These are phyloP conservation scores for Centruroides sculpturatus DNA, from an alignment of 1,140 invertebrate species.

Conservation along the genomic window DNA sequence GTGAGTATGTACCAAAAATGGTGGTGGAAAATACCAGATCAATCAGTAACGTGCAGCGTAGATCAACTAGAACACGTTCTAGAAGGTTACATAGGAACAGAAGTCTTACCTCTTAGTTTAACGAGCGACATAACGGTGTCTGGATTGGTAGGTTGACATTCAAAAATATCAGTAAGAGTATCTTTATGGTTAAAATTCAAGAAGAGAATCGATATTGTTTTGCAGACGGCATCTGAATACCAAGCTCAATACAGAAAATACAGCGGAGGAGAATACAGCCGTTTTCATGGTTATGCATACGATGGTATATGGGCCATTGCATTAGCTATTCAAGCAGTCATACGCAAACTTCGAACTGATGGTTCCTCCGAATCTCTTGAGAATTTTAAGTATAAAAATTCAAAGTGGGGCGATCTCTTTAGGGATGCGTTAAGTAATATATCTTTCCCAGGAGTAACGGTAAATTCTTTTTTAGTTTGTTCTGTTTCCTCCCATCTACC, in stretches of 20 bases:
- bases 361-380: conserved; percentile 28
- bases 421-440: conserved; percentile 75
- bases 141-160: conserved; percentile 57
- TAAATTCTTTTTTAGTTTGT: conserved; percentile 33
- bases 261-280: conserved; percentile 66
- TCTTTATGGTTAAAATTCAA: too few species aligned
- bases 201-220: conserved; percentile 2
- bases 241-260: conserved; percentile 62
- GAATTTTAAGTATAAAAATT: conserved; percentile 68
- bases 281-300: conserved; percentile 94
- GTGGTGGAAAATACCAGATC: conserved; percentile 48
- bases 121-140: conserved; percentile 67
- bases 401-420: conserved; percentile 74
- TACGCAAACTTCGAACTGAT: conserved; percentile 39
- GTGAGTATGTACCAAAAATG: conserved; percentile 65
- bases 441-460: conserved; percentile 84
- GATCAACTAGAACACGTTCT: conserved; percentile 63
- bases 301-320: conserved; percentile 95
- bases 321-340: conserved; percentile 72
- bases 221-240: conserved; percentile 77
- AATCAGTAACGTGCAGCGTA: conserved; percentile 47
- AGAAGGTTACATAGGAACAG: conserved; percentile 79
- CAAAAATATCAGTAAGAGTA: background rate
- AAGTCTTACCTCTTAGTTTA: conserved; percentile 56
- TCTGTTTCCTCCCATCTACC: too few species aligned